Evolutionary conservation across 1,140 invertebrate species (phyloP), one percentile per base, ranked within the genome.

Genomic region (Drosophila erecta): DNA sequence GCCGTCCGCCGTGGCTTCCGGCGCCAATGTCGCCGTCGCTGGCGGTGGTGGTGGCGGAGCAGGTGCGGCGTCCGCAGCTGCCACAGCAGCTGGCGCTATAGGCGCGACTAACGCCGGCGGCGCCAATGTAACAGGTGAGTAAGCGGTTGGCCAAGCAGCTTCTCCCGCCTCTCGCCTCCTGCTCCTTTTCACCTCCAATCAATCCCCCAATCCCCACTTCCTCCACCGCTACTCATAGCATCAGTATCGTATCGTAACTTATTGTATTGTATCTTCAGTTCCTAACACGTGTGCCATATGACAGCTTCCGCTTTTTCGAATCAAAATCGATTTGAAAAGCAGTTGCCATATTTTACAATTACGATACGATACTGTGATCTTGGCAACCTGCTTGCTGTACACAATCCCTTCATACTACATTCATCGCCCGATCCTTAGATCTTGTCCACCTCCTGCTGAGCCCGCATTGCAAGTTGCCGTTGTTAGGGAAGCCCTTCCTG

Each of bases 51-150:
- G 73, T n/a, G 81, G 81, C 7, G 80, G 81, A 14, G 81, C 74
- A 15, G 71, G 76, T n/a, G 70, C 64, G 47, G 75, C 56, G 57
- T 70, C 79, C 47, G 44, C 70, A 50, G 71, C 81, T 71, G 81
- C 81, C 47, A 62, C 61, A 65, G 84, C 83, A 72, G 60, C 74
- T 27, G 79, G 81, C 35, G 60, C 77, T 11, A 71, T 75, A 53
- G 60, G 70, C 65, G 76, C 79, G 64, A 84, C 66, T 59, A 89
- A 84, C 57, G 62, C 84, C 72, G 65, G 84, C 66, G 79, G 84
- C 76, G 47, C 64, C 58, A 89, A 89, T 20, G 81, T 89, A 67
- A 90, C 84, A 89, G 84, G 84, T 89, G 84, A 89, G 84, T 89
- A 75, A 78, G 46, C 67, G 49, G 67, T 70, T 46, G 41, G 75